Base-by-base conservation (phyloP, 2,888 invertebrate species). In the Netelia virgata region DNA sequence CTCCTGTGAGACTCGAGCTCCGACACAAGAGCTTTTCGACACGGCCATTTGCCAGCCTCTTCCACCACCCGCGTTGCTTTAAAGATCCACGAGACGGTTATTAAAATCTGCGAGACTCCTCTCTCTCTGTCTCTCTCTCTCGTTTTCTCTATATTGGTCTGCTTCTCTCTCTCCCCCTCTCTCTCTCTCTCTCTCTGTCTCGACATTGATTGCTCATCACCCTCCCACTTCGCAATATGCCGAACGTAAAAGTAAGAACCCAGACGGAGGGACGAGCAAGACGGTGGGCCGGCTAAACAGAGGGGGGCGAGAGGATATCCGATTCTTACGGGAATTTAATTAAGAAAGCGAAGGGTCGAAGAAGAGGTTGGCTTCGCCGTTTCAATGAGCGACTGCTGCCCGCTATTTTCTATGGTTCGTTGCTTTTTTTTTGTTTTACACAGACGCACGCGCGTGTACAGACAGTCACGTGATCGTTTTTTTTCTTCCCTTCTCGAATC, bases 31-130 rank as follows among this genome's bases (percentile, higher is more conserved):
- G 64, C 85, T 82, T 86, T 87, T 87, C 86, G 82, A 87, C 87
- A 87, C 88, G 89, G 89, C 89, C 90, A 91, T 91, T 91, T 90
- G 90, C 89, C 89, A 90, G 90, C 87, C 90, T 90, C 88, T 89
- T 88, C 88, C 72, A 50, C 11, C 5, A 18, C 6, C 14, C 61
- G 28, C 36, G 88, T 36, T 89, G 85, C 87, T 84, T 66, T 66
- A 86, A 87, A 68, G 61, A 74, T 66, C 68, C 88, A 86, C 80
- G 86, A 84, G 86, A 85, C 86, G 89, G 89, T 90, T 91, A 91
- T 91, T 91, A 90, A 91, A 91, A 91, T 88, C 89, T 82, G 69
- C 70, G 78, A 72, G 79, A 53, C 57, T 59, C 70, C 41, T 79
- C 55, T 28, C 28, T 61, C 63, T 76, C 66, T 57, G 70, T 41